Conservation (phyloP, 2,113 vertebrate genomes). For the Aepyceros melampus region DNA sequence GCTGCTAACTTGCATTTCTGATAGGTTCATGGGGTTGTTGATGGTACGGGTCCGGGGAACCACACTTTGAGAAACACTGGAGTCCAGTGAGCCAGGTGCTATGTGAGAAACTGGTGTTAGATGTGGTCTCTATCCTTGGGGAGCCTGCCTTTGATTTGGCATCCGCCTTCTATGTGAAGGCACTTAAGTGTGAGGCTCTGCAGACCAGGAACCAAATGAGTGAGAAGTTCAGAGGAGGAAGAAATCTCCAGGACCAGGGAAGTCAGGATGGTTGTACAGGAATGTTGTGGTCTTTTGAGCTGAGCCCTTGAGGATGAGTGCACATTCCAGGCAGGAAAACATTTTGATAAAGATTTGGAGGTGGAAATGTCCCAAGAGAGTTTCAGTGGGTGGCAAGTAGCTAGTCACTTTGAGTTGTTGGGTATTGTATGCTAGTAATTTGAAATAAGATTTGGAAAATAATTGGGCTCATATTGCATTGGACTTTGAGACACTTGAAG, state of each 20-base stretch:
- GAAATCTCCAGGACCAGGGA: neutral
- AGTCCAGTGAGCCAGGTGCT: neutral
- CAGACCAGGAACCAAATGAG: neutral
- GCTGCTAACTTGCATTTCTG: constrained; percentile 8
- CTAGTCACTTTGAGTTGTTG: neutral
- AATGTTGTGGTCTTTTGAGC: neutral
- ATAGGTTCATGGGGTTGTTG: neutral
- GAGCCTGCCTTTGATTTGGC: neutral
- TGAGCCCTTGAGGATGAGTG: neutral
- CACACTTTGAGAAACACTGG: neutral
- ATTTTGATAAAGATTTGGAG: neutral
- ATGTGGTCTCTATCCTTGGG: neutral
- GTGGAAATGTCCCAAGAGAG: neutral
- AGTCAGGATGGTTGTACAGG: neutral
- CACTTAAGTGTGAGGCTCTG: neutral
- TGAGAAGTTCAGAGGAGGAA: neutral
- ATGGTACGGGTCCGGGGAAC: neutral
- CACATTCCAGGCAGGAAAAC: neutral
- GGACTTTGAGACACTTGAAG: neutral
- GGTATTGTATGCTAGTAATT: neutral
- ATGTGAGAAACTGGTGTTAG: constrained; percentile 13
- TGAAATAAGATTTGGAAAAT: neutral
- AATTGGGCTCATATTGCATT: neutral
- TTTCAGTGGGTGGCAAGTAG: neutral
- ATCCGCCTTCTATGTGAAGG: neutral